These are phyloP conservation scores for Pachliopta kotzebuea DNA, from an alignment of 2,888 invertebrate species.

Conservation along the genomic window DNA sequence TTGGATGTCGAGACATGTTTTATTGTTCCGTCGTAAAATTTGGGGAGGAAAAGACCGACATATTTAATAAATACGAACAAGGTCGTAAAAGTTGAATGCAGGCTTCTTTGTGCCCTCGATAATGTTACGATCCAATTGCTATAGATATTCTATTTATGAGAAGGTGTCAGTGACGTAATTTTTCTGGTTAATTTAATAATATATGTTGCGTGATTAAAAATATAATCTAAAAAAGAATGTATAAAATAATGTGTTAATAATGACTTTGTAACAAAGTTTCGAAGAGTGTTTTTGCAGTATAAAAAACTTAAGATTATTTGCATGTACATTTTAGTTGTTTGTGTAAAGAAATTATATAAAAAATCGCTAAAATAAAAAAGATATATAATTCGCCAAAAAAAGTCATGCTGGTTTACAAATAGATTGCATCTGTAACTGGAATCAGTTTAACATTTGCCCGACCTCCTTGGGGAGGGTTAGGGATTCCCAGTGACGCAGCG, in stretches of 20 bases:
- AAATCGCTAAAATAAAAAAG: not conserved
- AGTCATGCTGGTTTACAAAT: conserved; percentile 51
- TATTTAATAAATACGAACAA: conserved; percentile 80
- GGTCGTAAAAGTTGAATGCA: conserved; percentile 73
- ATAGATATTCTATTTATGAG: conserved; percentile 42
- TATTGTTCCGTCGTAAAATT: conserved; percentile 77
- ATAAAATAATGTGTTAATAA: too few relatives aligned
- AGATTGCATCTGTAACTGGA: conserved; percentile 57
- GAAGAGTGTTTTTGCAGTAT: too few relatives aligned
- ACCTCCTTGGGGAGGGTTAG: conserved; percentile 48
- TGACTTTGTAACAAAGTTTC: too few relatives aligned
- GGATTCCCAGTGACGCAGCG: conserved; percentile 62
- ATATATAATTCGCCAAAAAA: not conserved
- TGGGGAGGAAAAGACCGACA: conserved; percentile 77
- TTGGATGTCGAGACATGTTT: conserved; percentile 80
- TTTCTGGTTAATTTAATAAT: too few relatives aligned
- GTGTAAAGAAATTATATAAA: not conserved
- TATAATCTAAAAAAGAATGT: too few relatives aligned
- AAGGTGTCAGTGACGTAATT: not conserved
- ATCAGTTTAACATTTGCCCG: conserved; percentile 57
- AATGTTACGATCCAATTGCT: conserved; percentile 65
- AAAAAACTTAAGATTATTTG: too few relatives aligned
- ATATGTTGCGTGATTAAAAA: too few relatives aligned
- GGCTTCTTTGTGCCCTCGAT: conserved; percentile 72
- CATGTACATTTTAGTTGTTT: too few relatives aligned